Conservation (phyloP, 2,888 invertebrate species). For the Lepidochitona cinerea region DNA sequence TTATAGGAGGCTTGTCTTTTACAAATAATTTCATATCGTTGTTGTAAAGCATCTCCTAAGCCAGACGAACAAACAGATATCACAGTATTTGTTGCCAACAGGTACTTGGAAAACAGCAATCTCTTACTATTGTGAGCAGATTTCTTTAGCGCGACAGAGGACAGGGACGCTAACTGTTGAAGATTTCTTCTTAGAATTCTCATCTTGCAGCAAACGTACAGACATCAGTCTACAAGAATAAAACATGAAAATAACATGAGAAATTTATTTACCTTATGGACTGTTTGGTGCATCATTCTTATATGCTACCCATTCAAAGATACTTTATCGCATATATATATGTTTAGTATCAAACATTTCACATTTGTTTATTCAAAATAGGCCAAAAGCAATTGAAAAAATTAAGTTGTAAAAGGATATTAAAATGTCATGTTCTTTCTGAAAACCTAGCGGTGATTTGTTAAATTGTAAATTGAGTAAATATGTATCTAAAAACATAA, state of each 20-base stretch:
- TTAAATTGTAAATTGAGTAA: too few relatives aligned
- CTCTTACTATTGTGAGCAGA: neutral
- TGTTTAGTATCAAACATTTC: too few relatives aligned
- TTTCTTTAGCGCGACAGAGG: neutral
- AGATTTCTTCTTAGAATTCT: neutral
- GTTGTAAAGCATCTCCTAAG: constrained; percentile 85
- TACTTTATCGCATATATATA: too few relatives aligned
- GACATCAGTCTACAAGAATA: neutral
- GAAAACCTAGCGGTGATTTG: too few relatives aligned
- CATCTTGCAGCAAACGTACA: neutral
- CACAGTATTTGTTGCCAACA: constrained; percentile 80
- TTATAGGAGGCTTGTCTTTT: constrained; percentile 61
- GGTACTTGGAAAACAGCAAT: constrained; percentile 45
- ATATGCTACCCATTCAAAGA: too few relatives aligned
- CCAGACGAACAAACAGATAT: constrained; percentile 84
- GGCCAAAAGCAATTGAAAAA: too few relatives aligned
- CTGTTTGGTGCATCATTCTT: too few relatives aligned
- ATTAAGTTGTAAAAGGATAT: too few relatives aligned
- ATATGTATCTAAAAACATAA: too few relatives aligned
- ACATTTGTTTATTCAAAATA: too few relatives aligned
- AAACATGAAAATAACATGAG: neutral
- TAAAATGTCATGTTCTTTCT: too few relatives aligned
- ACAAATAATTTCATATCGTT: constrained; percentile 78
- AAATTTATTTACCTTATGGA: too few relatives aligned
- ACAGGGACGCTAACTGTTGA: neutral